Base-by-base conservation (phyloP, 2,888 invertebrate genomes). In the Eudasyphora cyanicolor region DNA sequence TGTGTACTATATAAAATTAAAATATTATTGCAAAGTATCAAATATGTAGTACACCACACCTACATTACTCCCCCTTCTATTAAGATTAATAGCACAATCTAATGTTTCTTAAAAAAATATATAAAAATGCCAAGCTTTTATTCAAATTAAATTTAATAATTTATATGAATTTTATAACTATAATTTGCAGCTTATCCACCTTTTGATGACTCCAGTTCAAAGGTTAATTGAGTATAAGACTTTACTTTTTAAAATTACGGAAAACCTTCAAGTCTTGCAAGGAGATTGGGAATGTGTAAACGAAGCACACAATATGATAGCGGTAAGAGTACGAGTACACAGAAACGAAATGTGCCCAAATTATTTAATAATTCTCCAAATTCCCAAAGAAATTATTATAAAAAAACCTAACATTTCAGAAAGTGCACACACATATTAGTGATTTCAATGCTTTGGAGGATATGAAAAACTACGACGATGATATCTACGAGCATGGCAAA, bases 401-500 rank as follows among this genome's bases (percentile, higher is more conserved):
- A 19, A 35, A 64, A 19, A 19, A 35, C 32, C 12, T 29, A n/a
- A 54, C 27, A 24, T 38, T 54, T 0, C 14, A 83, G 80, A 42
- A 10, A n/a, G 73, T 81, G 29, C 17, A 35, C 27, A 32, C 60
- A 0, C 54, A 84, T 60, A 29, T 70, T 10, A 32, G 81, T 29
- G 78, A 78, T 24, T 69, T 54, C 10, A 12, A 29, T 0, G 54
- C 17, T 1, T 62, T 83, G 7, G 69, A 70, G 38, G 70, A 27
- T 10, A 81, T 84, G 12, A 29, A 32, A 45, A 81, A 81, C 27
- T 81, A 78, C 24, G 60, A 81, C 24, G 78, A 78, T 5, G 17
- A 71, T 7, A 32, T 84, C n/a, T 81, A 64, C 32, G 78, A 45
- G 19, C 75, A 84, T 49, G 81, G 84, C 14, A 71, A 78, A 32